These are phyloP conservation scores for Sebastolobus altivelis DNA, from an alignment of 2,797 vertebrate species.

Conservation along the genomic window DNA sequence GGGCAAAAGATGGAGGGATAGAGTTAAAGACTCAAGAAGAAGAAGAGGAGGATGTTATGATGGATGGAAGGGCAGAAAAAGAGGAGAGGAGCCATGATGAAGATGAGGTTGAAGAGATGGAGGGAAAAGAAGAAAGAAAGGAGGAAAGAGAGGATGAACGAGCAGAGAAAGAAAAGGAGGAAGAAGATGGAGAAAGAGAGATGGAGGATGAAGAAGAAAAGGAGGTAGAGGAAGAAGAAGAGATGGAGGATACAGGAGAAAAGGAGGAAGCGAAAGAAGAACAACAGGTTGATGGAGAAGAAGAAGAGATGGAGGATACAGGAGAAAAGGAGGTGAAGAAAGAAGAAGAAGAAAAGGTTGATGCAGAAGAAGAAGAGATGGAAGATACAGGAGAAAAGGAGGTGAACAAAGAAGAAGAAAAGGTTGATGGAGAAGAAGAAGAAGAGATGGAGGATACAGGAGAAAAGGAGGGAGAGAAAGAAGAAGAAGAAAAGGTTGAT, in stretches of 20 bases:
- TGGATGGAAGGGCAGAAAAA: not conserved
- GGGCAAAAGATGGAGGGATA: not conserved
- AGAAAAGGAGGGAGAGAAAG: too few relatives aligned
- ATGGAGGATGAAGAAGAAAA: not conserved
- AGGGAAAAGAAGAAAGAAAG: not conserved
- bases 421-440: too few relatives aligned
- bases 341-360: too few relatives aligned
- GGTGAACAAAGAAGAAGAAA: not conserved
- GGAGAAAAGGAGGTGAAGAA: too few relatives aligned
- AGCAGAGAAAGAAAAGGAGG: not conserved
- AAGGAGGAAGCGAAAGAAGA: not conserved
- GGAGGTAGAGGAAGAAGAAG: not conserved
- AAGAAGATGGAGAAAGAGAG: not conserved
- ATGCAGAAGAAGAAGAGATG: too few relatives aligned
- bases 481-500: too few relatives aligned
- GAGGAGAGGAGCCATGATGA: not conserved
- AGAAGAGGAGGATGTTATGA: not conserved
- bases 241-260: not conserved
- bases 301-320: not conserved
- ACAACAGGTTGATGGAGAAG: not conserved
- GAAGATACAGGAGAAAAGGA: not conserved
- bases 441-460: too few relatives aligned
- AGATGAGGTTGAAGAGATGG: not conserved
- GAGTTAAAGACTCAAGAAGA: not conserved
- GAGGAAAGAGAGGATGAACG: not conserved